phyloP scores from a whole-genome alignment of 2,888 invertebrate species.

The Oegoconia quadripuncta region DNA sequence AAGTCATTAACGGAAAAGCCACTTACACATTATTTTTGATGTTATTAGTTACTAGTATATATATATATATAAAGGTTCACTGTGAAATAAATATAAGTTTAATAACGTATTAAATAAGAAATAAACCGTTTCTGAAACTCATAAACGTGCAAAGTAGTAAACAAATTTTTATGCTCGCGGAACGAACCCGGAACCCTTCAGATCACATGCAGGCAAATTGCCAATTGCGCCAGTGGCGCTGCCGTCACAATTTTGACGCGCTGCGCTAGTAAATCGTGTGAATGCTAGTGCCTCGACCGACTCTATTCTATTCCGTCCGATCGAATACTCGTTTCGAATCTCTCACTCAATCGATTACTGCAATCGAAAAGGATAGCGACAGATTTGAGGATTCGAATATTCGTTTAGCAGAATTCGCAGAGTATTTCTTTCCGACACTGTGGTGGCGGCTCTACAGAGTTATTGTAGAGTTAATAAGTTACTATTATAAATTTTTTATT shows the following conservation, averaged over 20 bases:
- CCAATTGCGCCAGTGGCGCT: slow-evolving; percentile 11
- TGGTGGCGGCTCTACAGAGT: too few species aligned
- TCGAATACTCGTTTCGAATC: not conserved
- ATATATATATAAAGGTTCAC: too few species aligned
- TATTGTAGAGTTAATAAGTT: too few species aligned
- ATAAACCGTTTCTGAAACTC: too few species aligned
- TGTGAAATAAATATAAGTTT: too few species aligned
- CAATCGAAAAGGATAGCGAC: not conserved
- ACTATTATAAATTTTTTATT: too few species aligned
- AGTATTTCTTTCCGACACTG: too few species aligned
- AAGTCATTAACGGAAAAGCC: too few species aligned
- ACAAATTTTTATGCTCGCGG: not conserved
- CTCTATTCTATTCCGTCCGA: not conserved
- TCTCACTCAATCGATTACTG: slow-evolving; percentile 3
- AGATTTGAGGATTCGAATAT: not conserved
- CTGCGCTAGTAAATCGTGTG: slow-evolving; percentile 5
- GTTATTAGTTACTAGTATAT: too few species aligned
- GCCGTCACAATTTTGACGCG: slow-evolving; percentile 6
- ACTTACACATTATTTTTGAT: too few species aligned
- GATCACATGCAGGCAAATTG: slow-evolving; percentile 9
- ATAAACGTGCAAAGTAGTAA: not conserved
- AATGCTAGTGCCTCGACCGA: not conserved
- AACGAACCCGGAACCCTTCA: slow-evolving; percentile 12
- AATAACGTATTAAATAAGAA: too few species aligned
- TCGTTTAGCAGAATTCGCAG: too few species aligned